A percentile compares a stretch with the other conserved stretches of the same genome.
Conservation (phyloP, 2,113 vertebrate genomes). For the Herpetotheres cachinnans region DNA sequence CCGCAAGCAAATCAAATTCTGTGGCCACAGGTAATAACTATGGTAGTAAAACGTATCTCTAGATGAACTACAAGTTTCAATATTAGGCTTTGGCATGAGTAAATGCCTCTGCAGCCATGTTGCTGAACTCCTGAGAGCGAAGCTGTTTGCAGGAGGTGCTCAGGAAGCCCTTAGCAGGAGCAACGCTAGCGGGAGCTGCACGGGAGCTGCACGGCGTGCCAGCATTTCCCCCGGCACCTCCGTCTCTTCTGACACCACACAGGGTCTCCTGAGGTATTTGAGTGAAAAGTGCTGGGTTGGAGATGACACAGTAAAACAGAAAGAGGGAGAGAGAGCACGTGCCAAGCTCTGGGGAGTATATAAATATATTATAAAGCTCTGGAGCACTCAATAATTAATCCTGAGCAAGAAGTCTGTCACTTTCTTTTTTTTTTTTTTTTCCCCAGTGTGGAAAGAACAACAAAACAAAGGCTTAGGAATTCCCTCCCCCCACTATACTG, state of each 20-base stretch:
- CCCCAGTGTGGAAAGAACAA: not conserved
- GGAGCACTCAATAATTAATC: slow-evolving; percentile 51
- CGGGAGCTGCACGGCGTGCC: accelerated
- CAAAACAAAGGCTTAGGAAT: not conserved
- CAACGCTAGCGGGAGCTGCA: not conserved
- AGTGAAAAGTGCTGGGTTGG: not conserved
- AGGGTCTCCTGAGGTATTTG: not conserved
- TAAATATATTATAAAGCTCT: slow-evolving; percentile 49
- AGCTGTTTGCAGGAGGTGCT: not conserved
- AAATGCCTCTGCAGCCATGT: not conserved
- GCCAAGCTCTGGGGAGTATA: not conserved
- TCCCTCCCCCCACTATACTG: not conserved
- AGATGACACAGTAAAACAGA: not conserved
- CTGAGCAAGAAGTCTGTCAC: not conserved
- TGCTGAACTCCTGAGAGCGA: not conserved
- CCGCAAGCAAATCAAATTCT: not conserved
- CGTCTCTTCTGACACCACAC: not conserved
- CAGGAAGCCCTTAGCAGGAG: not conserved
- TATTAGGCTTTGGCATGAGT: not conserved
- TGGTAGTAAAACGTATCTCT: accelerated
- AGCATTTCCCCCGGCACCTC: not conserved
- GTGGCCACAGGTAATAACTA: not conserved
- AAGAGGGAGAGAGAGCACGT: not conserved
- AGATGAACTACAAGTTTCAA: not conserved
- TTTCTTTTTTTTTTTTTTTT: not conserved